Percentiles rank a stretch among this genome's conserved stretches.
These are phyloP conservation scores for Drosophila rufa DNA, from an alignment of 1,140 invertebrate genomes.

Conservation along the genomic window DNA sequence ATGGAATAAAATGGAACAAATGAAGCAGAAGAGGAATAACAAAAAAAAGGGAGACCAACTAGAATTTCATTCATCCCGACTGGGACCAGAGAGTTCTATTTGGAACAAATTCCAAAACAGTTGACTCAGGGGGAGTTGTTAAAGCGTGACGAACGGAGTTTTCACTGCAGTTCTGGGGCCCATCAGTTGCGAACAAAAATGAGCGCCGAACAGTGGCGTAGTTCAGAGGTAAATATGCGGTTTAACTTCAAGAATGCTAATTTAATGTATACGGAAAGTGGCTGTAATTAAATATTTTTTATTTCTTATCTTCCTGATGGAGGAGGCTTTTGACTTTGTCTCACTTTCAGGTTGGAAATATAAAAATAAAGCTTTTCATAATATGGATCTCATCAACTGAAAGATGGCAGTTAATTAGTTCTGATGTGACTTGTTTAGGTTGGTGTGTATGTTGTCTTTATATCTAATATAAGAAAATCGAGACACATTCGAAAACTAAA, in stretches of 20 bases:
- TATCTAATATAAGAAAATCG: too few relatives aligned
- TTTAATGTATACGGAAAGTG: constrained; percentile 8
- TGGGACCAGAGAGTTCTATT: constrained; percentile 33
- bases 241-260: constrained; percentile 4
- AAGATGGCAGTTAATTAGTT: constrained; percentile 45
- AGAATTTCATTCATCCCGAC: constrained; percentile 35
- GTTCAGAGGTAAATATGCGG: neutral
- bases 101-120: constrained; percentile 36
- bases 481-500: too few relatives aligned
- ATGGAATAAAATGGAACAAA: constrained; percentile 57
- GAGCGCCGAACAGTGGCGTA: constrained; percentile 7
- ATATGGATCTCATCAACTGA: neutral
- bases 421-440: constrained; percentile 37
- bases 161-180: constrained; percentile 21
- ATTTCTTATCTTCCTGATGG: neutral
- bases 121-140: constrained; percentile 26
- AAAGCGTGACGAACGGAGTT: constrained; percentile 43
- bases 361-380: too few relatives aligned
- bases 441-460: neutral
- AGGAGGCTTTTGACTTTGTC: neutral
- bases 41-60: constrained; percentile 37
- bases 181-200: constrained; percentile 9
- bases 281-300: neutral
- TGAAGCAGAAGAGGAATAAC: constrained; percentile 49
- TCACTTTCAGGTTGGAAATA: too few relatives aligned